Evolutionary conservation across 92 coral and sea anemone species (phyloP).

Genomic region (Phenganax stokvisi): DNA sequence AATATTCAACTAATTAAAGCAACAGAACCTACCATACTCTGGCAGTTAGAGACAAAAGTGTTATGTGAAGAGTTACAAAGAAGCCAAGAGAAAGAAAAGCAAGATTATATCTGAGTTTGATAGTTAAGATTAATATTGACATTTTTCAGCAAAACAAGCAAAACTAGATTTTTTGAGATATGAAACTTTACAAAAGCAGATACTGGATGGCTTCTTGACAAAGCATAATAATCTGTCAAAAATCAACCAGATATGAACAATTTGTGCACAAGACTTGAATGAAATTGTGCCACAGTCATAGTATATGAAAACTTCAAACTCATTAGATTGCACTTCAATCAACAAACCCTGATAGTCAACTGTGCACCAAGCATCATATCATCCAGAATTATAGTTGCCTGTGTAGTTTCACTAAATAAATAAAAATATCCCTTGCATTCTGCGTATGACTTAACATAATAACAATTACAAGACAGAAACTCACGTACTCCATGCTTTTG

Average conservation of each 20-base stretch:
- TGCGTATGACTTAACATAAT: neutral
- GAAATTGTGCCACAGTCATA: neutral
- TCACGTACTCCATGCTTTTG: constrained; percentile 5
- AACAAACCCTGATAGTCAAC: constrained; percentile 26
- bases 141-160: neutral
- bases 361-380: constrained; percentile 24
- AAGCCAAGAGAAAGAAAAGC: constrained; percentile 50
- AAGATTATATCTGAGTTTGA: constrained; percentile 31
- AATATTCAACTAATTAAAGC: neutral
- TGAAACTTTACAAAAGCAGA: neutral
- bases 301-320: neutral
- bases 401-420: constrained; percentile 3
- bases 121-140: neutral
- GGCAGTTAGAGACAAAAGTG: constrained; percentile 47
- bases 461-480: neutral
- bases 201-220: constrained; percentile 33
- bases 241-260: neutral
- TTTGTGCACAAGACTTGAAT: neutral
- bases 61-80: constrained; percentile 60
- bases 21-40: constrained; percentile 60
- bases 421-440: neutral
- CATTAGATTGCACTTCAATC: neutral
- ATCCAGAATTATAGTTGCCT: neutral
- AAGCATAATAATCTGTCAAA: constrained; percentile 10
- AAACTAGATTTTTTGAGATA: neutral